Evolutionary conservation across 1,140 invertebrate genomes (phyloP).

Genomic region (Agrilus planipennis): DNA sequence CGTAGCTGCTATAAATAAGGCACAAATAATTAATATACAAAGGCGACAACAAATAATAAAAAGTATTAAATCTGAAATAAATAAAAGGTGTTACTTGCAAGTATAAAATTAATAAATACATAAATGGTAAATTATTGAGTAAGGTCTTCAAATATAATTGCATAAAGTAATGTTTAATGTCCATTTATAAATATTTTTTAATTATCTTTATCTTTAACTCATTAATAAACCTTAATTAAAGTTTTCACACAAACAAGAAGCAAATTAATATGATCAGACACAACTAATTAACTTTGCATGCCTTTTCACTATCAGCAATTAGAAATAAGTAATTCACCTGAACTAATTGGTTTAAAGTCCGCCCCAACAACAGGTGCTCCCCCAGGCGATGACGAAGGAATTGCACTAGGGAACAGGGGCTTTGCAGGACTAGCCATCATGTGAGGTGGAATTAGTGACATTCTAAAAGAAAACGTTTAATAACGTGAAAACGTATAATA

Average conservation of each 20-base stretch:
- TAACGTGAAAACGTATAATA: not conserved
- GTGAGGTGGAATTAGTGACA: constrained; percentile 44
- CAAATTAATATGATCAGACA: too few species aligned
- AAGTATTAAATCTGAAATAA: not conserved
- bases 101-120: too few species aligned
- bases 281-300: too few species aligned
- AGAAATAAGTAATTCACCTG: constrained; percentile 30
- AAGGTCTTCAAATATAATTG: too few species aligned
- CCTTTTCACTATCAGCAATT: too few species aligned
- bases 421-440: constrained; percentile 45
- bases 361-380: constrained; percentile 44
- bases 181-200: too few species aligned
- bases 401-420: constrained; percentile 66
- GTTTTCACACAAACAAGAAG: too few species aligned
- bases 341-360: constrained; percentile 51
- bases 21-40: not conserved
- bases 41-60: not conserved
- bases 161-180: too few species aligned
- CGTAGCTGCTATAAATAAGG: constrained; percentile 39
- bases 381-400: constrained; percentile 47
- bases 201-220: too few species aligned
- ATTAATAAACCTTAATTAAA: too few species aligned
- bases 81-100: constrained; percentile 1
- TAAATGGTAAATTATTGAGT: too few species aligned
- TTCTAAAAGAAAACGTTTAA: constrained; percentile 29